Conservation (phyloP, 2,113 vertebrate genomes). For the Vimba vimba region DNA sequence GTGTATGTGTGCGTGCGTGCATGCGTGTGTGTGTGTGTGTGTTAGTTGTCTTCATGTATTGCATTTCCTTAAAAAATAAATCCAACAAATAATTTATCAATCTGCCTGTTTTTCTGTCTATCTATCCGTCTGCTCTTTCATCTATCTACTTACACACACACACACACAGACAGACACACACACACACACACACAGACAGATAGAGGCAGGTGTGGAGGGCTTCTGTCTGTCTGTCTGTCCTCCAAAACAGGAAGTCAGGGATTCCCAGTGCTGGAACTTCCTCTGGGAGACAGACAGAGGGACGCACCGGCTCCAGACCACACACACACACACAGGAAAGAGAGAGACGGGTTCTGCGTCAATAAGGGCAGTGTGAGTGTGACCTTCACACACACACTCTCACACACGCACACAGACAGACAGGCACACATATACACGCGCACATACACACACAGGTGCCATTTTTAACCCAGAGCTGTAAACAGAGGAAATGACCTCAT, state of each 20-base stretch:
- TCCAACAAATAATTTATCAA: not conserved
- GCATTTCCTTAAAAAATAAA: not conserved
- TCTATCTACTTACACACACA: not conserved
- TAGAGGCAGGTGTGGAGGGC: conserved; percentile 1
- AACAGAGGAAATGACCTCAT: conserved; percentile 46
- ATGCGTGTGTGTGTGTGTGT: no score
- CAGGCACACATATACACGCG: not conserved
- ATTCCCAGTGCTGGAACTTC: conserved; percentile 74
- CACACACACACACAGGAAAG: not conserved
- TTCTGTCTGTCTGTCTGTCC: conserved; percentile 6
- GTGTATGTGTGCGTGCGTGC: not conserved
- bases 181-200: not conserved
- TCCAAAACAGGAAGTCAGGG: conserved; percentile 77
- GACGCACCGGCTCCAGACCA: not conserved
- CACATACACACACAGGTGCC: conserved; percentile 18
- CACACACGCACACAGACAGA: no score
- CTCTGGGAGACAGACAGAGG: conserved; percentile 62
- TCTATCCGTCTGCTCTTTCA: not conserved
- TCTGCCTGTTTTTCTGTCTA: not conserved
- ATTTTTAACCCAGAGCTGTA: conserved; percentile 45
- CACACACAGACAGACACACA: not conserved
- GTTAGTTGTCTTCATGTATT: not conserved
- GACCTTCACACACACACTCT: conserved; percentile 19
- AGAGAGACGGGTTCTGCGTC: conserved; percentile 3
- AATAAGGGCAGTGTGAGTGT: not conserved